These are phyloP conservation scores for Micromussa lordhowensis DNA, from an alignment of 92 coral and sea anemone species.

Conservation along the genomic window DNA sequence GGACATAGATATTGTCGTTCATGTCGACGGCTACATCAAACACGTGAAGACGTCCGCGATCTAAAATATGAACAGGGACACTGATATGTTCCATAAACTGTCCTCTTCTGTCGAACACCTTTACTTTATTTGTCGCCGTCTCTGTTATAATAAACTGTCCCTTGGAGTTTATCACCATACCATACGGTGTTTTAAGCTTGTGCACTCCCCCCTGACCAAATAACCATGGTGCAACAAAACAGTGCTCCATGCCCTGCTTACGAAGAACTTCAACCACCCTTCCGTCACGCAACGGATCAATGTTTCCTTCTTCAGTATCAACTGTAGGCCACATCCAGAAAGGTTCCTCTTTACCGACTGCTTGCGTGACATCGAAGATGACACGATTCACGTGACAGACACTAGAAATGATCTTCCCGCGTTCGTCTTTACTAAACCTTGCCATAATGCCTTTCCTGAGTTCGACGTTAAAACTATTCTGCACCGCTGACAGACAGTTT, in stretches of 20 bases:
- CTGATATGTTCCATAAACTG: too few relatives aligned
- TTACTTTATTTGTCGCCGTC: too few relatives aligned
- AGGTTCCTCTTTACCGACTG: not conserved
- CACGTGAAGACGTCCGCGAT: too few relatives aligned
- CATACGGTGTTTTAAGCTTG: too few relatives aligned
- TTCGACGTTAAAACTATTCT: not conserved
- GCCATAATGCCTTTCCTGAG: not conserved
- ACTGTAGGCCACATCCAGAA: not conserved
- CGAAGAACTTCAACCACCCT: not conserved
- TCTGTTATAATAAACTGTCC: too few relatives aligned
- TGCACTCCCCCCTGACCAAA: not conserved
- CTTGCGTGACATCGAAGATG: not conserved
- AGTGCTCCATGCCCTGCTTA: not conserved
- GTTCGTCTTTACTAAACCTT: not conserved
- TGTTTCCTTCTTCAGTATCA: not conserved
- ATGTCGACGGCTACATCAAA: too few relatives aligned
- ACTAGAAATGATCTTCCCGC: not conserved
- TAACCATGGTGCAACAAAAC: not conserved
- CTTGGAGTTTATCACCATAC: too few relatives aligned
- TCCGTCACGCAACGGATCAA: not conserved
- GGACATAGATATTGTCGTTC: too few relatives aligned
- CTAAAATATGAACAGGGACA: too few relatives aligned
- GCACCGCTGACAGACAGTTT: not conserved
- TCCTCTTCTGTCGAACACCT: too few relatives aligned
- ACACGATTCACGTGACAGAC: too few relatives aligned